These are phyloP conservation scores for Pseudochaenichthys georgianus DNA, from an alignment of 2,797 vertebrate genomes.

Conservation along the genomic window DNA sequence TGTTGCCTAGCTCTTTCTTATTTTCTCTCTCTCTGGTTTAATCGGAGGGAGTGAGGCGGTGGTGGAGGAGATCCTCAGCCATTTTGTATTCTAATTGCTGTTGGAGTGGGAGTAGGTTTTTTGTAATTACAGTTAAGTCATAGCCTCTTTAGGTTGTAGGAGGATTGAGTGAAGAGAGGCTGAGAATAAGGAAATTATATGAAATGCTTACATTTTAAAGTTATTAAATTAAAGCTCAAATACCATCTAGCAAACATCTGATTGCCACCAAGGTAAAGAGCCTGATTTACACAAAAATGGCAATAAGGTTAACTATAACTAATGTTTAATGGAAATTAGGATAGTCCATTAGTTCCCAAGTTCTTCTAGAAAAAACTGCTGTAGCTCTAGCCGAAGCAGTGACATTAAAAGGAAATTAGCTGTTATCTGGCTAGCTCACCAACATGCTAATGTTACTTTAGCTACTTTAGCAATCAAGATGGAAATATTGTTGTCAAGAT, in stretches of 20 bases:
- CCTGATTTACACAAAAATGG: background rate
- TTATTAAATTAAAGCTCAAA: slow-evolving; percentile 1
- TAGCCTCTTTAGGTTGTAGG: slow-evolving; percentile 38
- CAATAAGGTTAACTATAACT: slow-evolving; percentile 1
- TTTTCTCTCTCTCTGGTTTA: slow-evolving; percentile 34
- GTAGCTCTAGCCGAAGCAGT: background rate
- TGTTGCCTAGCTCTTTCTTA: slow-evolving; percentile 25
- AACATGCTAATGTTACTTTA: background rate
- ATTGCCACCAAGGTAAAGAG: background rate
- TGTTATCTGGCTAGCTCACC: background rate
- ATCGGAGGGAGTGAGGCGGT: slow-evolving; percentile 27
- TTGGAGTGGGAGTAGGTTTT: slow-evolving; percentile 37
- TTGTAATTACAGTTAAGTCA: slow-evolving; percentile 62
- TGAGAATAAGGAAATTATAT: slow-evolving; percentile 36
- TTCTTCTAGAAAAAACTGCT: background rate
- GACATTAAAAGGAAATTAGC: background rate
- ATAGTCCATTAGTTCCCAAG: background rate
- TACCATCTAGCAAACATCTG: background rate
- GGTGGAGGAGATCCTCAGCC: slow-evolving; percentile 35
- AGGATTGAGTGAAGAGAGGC: slow-evolving; percentile 45
- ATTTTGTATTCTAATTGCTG: slow-evolving; percentile 63
- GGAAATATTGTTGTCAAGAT: background rate
- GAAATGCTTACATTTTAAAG: slow-evolving; percentile 22
- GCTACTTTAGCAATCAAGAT: background rate
- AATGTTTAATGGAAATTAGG: background rate